A percentile compares a stretch with the other conserved stretches of the same genome.
Conservation (phyloP, 1,140 invertebrate species). For the Planococcus citri region DNA sequence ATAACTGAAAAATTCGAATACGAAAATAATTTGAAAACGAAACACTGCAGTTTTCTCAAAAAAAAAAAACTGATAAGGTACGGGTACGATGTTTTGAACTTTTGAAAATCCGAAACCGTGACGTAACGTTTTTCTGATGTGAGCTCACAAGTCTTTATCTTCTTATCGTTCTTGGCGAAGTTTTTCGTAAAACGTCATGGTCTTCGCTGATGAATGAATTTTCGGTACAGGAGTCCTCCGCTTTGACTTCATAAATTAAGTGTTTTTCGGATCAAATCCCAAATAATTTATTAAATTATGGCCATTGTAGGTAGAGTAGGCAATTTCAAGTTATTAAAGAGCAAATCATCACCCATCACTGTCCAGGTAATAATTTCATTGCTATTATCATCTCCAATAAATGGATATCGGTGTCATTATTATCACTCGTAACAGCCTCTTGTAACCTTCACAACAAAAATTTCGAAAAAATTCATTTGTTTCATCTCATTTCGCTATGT, state of each 20-base stretch:
- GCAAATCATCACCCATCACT: background rate
- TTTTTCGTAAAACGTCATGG: too few species aligned
- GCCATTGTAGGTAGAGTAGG: background rate
- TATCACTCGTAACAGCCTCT: background rate
- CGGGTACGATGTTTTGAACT: too few species aligned
- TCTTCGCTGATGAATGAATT: background rate
- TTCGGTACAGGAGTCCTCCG: background rate
- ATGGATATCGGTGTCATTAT: background rate
- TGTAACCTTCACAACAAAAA: slow-evolving; percentile 1
- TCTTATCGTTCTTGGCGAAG: too few species aligned
- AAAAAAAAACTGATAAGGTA: too few species aligned
- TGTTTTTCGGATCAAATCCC: background rate
- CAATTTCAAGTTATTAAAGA: slow-evolving; percentile 4
- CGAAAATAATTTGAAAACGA: too few species aligned
- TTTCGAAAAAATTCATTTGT: background rate
- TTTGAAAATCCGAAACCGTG: too few species aligned
- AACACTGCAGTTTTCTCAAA: too few species aligned
- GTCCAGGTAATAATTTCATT: background rate
- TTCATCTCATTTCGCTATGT: background rate
- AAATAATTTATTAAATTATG: slow-evolving; percentile 1
- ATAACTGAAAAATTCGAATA: too few species aligned
- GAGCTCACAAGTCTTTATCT: too few species aligned
- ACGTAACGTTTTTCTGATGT: too few species aligned
- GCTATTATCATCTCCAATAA: background rate
- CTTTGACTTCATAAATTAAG: background rate